A percentile compares a stretch with the other conserved stretches of the same genome.
Evolutionary conservation across 2,888 invertebrate genomes (phyloP).

Genomic region (Andricus quercusramuli): DNA sequence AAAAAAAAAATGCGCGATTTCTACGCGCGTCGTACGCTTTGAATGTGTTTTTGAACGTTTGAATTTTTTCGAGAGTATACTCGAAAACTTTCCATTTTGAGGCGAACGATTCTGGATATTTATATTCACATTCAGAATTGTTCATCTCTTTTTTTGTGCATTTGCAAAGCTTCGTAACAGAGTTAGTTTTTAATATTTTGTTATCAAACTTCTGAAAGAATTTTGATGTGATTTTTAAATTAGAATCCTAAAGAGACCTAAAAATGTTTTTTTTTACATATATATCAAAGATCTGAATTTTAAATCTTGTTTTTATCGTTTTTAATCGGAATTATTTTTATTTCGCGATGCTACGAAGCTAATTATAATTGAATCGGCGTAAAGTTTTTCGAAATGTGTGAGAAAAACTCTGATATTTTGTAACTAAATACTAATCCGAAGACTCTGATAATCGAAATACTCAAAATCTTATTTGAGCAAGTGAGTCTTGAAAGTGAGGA

Average conservation of each 20-base stretch:
- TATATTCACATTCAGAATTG: conserved; percentile 10
- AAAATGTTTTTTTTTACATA: not conserved
- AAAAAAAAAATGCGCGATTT: conserved; percentile 13
- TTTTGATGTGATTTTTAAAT: not conserved
- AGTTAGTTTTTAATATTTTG: conserved; percentile 16
- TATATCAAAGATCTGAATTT: conserved; percentile 1
- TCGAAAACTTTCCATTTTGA: not conserved
- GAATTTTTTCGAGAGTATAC: conserved; percentile 18
- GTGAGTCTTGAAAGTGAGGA: conserved; percentile 7
- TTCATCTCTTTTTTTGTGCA: not conserved
- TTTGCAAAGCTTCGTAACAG: conserved; percentile 29
- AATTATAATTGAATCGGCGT: not conserved
- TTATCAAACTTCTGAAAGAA: not conserved
- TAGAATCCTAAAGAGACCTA: not conserved
- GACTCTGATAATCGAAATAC: not conserved
- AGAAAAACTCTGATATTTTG: not conserved
- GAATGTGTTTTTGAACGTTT: conserved; percentile 26
- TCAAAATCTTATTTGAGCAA: not conserved
- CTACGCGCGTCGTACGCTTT: conserved; percentile 10
- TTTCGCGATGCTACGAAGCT: not conserved
- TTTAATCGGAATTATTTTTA: not conserved
- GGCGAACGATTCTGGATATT: conserved; percentile 12
- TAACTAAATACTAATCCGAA: not conserved
- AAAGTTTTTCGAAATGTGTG: not conserved
- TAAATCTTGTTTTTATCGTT: not conserved